Evolutionary conservation across 2,113 vertebrate species (phyloP).

Genomic region (Nibea coibor): DNA sequence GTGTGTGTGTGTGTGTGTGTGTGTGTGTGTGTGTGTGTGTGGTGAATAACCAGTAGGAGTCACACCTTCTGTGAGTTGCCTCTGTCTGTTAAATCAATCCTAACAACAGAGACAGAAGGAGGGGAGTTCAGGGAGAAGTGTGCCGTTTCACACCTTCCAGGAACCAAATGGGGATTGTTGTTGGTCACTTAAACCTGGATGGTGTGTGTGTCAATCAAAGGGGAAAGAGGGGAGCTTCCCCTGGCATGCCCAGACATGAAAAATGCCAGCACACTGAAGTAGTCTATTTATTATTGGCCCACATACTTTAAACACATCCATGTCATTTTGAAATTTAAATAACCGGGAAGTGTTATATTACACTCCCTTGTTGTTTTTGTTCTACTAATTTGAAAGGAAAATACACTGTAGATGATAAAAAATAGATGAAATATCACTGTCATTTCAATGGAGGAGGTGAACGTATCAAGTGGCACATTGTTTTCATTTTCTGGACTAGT

Average conservation of each 20-base stretch:
- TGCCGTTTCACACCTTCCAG: slow-evolving; percentile 81
- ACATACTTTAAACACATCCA: slow-evolving; percentile 12
- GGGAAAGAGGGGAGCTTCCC: slow-evolving; percentile 44
- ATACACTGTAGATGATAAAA: slow-evolving; percentile 2
- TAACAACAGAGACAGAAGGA: slow-evolving; percentile 66
- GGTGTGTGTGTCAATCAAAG: slow-evolving; percentile 73
- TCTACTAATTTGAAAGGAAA: background rate
- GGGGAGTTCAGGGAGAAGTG: slow-evolving; percentile 61
- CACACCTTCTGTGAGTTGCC: slow-evolving; percentile 73
- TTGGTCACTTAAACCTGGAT: slow-evolving; percentile 54
- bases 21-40: slow-evolving; percentile 32
- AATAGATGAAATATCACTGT: background rate
- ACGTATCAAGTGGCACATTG: background rate
- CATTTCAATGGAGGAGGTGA: background rate
- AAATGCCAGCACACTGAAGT: slow-evolving; percentile 18
- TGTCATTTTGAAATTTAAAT: slow-evolving; percentile 43
- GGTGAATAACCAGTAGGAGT: slow-evolving; percentile 63
- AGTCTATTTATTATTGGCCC: slow-evolving; percentile 52
- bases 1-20: slow-evolving; percentile 27
- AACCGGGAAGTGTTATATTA: background rate
- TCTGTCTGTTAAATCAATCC: slow-evolving; percentile 78
- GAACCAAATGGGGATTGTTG: slow-evolving; percentile 81
- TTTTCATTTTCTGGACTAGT: background rate
- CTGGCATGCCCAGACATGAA: slow-evolving; percentile 76
- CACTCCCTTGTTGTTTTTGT: background rate